Conservation (phyloP, 1,140 invertebrate species). For the Lethrus apterus region DNA sequence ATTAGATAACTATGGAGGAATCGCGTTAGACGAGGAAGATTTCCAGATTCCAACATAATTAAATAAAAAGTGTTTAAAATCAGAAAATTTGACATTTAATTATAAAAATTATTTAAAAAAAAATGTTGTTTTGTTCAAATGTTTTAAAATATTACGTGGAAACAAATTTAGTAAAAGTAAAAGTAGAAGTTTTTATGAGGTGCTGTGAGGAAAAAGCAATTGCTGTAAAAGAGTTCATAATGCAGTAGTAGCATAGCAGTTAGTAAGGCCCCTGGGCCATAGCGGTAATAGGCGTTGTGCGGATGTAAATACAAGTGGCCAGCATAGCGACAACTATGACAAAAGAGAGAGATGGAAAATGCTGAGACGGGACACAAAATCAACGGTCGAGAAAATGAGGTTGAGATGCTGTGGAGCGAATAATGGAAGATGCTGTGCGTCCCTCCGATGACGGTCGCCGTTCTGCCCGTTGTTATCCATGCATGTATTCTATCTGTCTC, state of each 20-base stretch:
- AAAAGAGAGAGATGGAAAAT: constrained; percentile 21
- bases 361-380: constrained; percentile 36
- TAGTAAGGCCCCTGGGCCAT: constrained; percentile 19
- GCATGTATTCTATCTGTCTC: constrained; percentile 12
- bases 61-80: too few species aligned
- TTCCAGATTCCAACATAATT: too few species aligned
- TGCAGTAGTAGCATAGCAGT: constrained; percentile 24
- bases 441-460: constrained; percentile 27
- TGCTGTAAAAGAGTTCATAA: constrained; percentile 26
- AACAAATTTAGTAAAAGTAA: too few species aligned
- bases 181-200: constrained; percentile 19
- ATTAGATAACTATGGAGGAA: too few species aligned
- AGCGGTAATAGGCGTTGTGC: constrained; percentile 19
- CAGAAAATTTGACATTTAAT: too few species aligned
- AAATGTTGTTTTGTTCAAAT: too few species aligned
- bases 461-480: constrained; percentile 19
- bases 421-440: constrained; percentile 40
- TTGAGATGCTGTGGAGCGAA: constrained; percentile 42
- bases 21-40: too few species aligned
- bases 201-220: constrained; percentile 24
- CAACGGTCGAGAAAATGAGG: constrained; percentile 46
- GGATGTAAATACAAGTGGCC: constrained; percentile 27
- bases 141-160: too few species aligned
- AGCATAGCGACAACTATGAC: constrained; percentile 22
- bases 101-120: too few species aligned